phyloP scores from a whole-genome alignment of 2,888 invertebrate genomes.

The Drosophila antonietae region DNA sequence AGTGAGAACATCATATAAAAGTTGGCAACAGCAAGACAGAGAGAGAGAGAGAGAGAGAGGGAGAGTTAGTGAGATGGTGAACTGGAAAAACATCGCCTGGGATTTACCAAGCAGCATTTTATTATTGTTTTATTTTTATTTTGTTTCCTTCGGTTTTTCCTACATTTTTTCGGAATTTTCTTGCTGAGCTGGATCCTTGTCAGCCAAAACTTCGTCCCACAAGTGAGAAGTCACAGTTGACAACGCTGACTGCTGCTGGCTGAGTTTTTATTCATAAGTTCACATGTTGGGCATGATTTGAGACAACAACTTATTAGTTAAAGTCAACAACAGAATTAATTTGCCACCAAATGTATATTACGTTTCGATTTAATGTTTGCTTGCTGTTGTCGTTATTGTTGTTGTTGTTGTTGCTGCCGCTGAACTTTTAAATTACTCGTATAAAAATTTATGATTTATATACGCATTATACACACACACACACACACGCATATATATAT shows the following conservation, averaged over 20 bases:
- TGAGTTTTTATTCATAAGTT: conserved; percentile 16
- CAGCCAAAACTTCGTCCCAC: conserved; percentile 4
- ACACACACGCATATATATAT: conserved; percentile 14
- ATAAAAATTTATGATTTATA: conserved; percentile 61
- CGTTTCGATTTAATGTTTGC: conserved; percentile 11
- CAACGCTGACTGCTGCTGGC: conserved; percentile 14
- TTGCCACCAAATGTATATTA: conserved; percentile 49
- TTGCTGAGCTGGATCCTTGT: conserved; percentile 1
- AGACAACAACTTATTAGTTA: conserved; percentile 64
- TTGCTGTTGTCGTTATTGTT: conserved; percentile 2
- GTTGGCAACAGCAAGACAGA: neutral
- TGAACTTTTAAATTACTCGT: conserved; percentile 62
- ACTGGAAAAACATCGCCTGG: neutral
- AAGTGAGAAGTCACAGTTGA: conserved; percentile 14
- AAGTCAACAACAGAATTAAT: conserved; percentile 41
- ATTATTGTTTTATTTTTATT: neutral
- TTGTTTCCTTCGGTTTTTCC: neutral
- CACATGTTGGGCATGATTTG: conserved; percentile 17
- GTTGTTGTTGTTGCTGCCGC: conserved; percentile 28
- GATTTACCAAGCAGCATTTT: conserved; percentile 8
- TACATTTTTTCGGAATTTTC: neutral
- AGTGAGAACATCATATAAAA: neutral
- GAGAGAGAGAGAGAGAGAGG: neutral
- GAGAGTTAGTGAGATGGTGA: neutral
- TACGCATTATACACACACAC: conserved; percentile 29